Evolutionary conservation across 2,888 invertebrate genomes (phyloP).

Genomic region (Ophion ventricosus): DNA sequence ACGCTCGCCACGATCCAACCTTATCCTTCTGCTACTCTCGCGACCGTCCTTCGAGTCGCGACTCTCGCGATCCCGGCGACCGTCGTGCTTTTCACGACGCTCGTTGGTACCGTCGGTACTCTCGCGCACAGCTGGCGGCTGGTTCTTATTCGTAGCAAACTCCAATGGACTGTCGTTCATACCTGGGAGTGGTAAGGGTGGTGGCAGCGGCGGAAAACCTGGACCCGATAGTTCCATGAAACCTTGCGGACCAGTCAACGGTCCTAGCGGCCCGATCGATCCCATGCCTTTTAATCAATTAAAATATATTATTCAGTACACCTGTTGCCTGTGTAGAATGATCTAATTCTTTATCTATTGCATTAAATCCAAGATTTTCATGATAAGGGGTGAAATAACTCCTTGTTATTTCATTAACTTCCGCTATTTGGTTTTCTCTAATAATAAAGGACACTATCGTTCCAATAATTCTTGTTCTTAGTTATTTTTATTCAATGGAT

Average conservation of each 20-base stretch:
- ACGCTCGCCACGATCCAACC: conserved; percentile 80
- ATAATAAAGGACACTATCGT: background rate
- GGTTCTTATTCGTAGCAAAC: conserved; percentile 87
- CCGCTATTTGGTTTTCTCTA: background rate
- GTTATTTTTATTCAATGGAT: no score
- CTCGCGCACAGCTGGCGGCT: conserved; percentile 85
- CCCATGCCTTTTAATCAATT: conserved; percentile 76
- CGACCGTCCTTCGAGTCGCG: conserved; percentile 80
- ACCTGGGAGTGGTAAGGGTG: conserved; percentile 82
- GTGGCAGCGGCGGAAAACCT: conserved; percentile 81
- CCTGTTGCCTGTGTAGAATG: background rate
- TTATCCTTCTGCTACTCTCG: conserved; percentile 80
- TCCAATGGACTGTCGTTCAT: conserved; percentile 87
- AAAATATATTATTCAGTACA: background rate
- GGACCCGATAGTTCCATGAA: conserved; percentile 82
- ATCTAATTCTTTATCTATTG: background rate
- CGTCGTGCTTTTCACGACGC: conserved; percentile 80
- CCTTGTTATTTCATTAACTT: background rate
- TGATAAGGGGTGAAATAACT: background rate
- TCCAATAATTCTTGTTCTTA: no score
- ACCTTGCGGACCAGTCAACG: conserved; percentile 79
- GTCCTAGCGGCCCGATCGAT: conserved; percentile 79
- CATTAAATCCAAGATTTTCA: background rate
- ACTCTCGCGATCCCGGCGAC: conserved; percentile 82
- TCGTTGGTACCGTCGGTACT: conserved; percentile 77